Base-by-base conservation (phyloP, 1,140 invertebrate species). In the Triops longicaudatus region DNA sequence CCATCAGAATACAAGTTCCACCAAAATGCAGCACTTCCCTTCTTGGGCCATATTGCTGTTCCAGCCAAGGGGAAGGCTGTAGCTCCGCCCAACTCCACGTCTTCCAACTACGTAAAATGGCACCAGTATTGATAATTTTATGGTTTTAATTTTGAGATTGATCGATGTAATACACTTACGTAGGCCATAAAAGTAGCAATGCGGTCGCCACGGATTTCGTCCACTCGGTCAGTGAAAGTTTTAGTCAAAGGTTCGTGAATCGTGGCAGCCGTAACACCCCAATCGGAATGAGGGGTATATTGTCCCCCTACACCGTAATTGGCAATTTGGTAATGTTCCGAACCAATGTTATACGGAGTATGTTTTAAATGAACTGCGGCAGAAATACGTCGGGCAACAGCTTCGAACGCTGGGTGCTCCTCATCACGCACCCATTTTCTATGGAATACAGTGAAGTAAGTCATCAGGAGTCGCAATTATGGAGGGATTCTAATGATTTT, bases 291-390 rank as follows among this genome's bases (percentile, higher is more conserved):
- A 9, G 89, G 88, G 73, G 88, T 87, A 82, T 91, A 90, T 79
- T 89, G 86, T 11, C 90, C 89, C 42, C 89, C 89, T 77, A 90
- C 85, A 14, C 90, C 89, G 83, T 90, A 90, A 79, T 90, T 90
- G 10, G 85, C 86, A 78, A 87, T 83, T 50, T 78, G 74, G 41
- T 73, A 78, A 72, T 63, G 22, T 76, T 79, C 74, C 1, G 74
- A 73, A 22, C 37, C 74, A 22, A 79, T 43, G 22, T 78, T 44
- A 63, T 76, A 72, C 14, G 72, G 71, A 3, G 73, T 44, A 72
- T 72, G 72, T 41, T 76, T 72, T 10, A 80, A n/a, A 17, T 73
- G 50, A 27, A 76, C 74, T 72, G 78, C 76, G 31, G 43, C 74
- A 27, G 50, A 44, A 37, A 78, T 78, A 27, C 75, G 71, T 17